These are phyloP conservation scores for Numida meleagris DNA, from an alignment of 2,113 vertebrate species.

Conservation along the genomic window DNA sequence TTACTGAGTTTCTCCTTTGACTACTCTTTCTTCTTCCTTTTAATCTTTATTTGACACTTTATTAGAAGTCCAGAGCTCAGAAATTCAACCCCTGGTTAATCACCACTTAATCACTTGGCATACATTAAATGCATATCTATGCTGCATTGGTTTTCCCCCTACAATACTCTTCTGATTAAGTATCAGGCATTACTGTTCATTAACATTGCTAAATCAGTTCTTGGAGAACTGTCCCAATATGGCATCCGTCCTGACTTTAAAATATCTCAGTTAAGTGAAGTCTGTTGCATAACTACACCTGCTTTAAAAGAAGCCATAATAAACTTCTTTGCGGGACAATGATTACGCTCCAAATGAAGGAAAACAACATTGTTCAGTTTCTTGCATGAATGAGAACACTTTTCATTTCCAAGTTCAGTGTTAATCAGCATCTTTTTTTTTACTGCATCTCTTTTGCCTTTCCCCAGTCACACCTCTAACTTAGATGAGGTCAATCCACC, in stretches of 20 bases:
- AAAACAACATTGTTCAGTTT: background rate
- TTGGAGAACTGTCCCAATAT: background rate
- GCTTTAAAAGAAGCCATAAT: background rate
- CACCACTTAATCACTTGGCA: slow-evolving; percentile 44
- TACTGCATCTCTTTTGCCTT: background rate
- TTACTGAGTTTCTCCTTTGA: background rate
- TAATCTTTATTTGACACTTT: slow-evolving; percentile 54
- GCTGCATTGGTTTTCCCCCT: background rate
- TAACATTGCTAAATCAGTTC: background rate
- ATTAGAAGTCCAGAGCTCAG: slow-evolving; percentile 39
- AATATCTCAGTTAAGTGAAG: background rate
- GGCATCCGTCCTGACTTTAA: background rate
- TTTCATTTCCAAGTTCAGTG: background rate
- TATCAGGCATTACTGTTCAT: slow-evolving; percentile 8
- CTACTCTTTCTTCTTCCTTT: slow-evolving; percentile 14
- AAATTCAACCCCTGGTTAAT: slow-evolving; percentile 44
- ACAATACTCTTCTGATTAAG: slow-evolving; percentile 2
- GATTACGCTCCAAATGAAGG: background rate
- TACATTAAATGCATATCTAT: slow-evolving; percentile 6
- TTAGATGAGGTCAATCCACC: background rate
- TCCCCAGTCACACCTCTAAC: background rate
- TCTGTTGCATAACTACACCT: background rate
- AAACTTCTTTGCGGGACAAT: background rate
- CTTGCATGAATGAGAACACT: background rate
- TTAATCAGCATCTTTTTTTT: background rate